A percentile compares a stretch with the other conserved stretches of the same genome.
phyloP scores from a whole-genome alignment of 1,140 invertebrate species.

The Coptotermes formosanus region DNA sequence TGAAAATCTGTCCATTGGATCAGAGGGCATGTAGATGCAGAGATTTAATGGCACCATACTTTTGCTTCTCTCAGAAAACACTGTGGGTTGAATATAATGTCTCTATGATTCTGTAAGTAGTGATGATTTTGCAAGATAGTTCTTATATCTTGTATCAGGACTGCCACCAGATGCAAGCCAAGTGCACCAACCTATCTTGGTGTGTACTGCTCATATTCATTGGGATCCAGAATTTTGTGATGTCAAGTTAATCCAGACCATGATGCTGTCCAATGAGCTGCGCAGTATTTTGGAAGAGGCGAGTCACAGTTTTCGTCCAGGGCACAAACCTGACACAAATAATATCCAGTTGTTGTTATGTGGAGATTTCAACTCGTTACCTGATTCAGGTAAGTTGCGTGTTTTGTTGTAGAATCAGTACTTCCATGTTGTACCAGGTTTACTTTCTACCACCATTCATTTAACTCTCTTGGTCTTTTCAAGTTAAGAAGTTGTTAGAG shows the following conservation, averaged over 20 bases:
- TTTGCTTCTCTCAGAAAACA: too few relatives aligned
- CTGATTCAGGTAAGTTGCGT: conserved; percentile 79
- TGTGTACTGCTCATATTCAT: conserved; percentile 98
- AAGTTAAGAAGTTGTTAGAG: too few relatives aligned
- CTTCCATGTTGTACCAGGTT: neutral
- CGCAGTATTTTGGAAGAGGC: conserved; percentile 81
- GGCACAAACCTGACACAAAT: conserved; percentile 67
- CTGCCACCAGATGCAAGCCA: conserved; percentile 62
- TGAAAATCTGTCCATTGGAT: too few relatives aligned
- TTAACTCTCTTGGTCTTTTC: too few relatives aligned
- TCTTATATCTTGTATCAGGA: neutral
- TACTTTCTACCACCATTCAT: too few relatives aligned
- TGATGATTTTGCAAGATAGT: too few relatives aligned
- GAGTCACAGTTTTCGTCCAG: conserved; percentile 54
- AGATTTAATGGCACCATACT: too few relatives aligned
- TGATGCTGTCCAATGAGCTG: conserved; percentile 97
- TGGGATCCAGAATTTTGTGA: conserved; percentile 99
- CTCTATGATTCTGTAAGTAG: too few relatives aligned
- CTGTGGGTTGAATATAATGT: too few relatives aligned
- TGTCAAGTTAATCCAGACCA: conserved; percentile 99
- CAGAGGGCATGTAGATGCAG: too few relatives aligned
- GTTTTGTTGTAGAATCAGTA: conserved; percentile 26
- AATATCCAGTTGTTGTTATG: conserved; percentile 92
- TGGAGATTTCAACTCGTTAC: conserved; percentile 98
- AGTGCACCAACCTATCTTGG: conserved; percentile 82